Conservation (phyloP, 2,888 invertebrate species). For the Odontothrips loti region DNA sequence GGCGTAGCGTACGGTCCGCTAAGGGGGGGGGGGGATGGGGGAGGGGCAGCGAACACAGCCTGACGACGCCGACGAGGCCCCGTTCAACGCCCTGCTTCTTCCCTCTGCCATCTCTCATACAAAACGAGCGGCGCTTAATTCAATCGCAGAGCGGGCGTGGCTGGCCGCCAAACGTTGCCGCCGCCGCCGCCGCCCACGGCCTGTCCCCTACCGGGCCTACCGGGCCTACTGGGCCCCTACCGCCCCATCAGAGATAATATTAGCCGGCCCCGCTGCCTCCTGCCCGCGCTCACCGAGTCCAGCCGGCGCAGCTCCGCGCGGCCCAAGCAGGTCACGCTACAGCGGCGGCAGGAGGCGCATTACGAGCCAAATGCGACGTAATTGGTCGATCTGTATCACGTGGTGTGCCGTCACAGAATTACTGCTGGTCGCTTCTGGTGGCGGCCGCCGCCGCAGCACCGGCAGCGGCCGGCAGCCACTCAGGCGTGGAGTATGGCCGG, state of each 20-base stretch:
- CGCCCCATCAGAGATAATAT: not conserved
- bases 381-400: not conserved
- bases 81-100: no score
- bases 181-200: not conserved
- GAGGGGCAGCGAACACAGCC: no score
- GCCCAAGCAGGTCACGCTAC: not conserved
- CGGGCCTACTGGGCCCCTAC: no score
- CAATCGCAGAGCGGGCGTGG: not conserved
- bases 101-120: no score
- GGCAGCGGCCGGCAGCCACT: no score
- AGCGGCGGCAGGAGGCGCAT: not conserved
- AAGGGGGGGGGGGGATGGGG: no score
- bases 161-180: not conserved
- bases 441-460: no score
- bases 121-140: not conserved
- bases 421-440: no score
- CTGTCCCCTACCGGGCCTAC: not conserved
- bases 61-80: no score
- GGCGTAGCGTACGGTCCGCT: not conserved
- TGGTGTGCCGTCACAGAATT: no score
- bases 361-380: not conserved
- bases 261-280: not conserved
- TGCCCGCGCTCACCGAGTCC: no score
- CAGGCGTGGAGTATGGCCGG: no score
- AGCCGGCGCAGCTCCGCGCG: not conserved